Conservation (phyloP, 37 sponge, comb jelly and placozoan genomes). For the Lycopodina hypogea region DNA sequence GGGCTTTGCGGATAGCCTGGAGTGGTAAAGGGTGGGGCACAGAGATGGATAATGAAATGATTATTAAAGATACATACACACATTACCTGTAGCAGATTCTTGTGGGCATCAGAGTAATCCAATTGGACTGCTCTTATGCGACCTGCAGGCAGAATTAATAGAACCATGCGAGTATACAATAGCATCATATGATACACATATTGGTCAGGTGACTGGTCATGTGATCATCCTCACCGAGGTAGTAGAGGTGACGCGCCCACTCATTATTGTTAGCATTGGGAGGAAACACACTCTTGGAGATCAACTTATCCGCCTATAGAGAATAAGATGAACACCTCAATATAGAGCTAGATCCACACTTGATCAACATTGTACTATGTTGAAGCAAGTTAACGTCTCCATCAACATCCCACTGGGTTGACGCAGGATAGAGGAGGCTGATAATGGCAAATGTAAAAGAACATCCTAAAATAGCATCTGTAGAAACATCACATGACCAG, state of each 20-base stretch:
- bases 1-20: slow-evolving; percentile 95
- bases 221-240: slow-evolving; percentile 55
- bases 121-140: slow-evolving; percentile 91
- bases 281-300: slow-evolving; percentile 90
- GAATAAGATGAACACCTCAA: slow-evolving; percentile 1
- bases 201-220: not conserved
- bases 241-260: slow-evolving; percentile 87
- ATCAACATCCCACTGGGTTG: not conserved
- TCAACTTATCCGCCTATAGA: slow-evolving; percentile 80
- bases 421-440: not conserved
- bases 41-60: too few relatives aligned
- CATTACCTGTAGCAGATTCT: slow-evolving; percentile 69
- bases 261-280: slow-evolving; percentile 92
- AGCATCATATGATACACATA: too few relatives aligned
- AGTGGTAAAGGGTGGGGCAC: not conserved
- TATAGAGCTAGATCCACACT: not conserved
- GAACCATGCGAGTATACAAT: too few relatives aligned
- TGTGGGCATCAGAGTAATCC: slow-evolving; percentile 89
- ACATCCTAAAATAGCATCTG: too few relatives aligned
- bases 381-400: too few relatives aligned
- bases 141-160: slow-evolving; percentile 19
- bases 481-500: too few relatives aligned
- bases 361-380: too few relatives aligned
- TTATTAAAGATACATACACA: too few relatives aligned
- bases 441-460: too few relatives aligned